A percentile compares a stretch with the other conserved stretches of the same genome.
Conservation (phyloP, 92 coral and sea anemone genomes). For the Chrysogorgia sp. region DNA sequence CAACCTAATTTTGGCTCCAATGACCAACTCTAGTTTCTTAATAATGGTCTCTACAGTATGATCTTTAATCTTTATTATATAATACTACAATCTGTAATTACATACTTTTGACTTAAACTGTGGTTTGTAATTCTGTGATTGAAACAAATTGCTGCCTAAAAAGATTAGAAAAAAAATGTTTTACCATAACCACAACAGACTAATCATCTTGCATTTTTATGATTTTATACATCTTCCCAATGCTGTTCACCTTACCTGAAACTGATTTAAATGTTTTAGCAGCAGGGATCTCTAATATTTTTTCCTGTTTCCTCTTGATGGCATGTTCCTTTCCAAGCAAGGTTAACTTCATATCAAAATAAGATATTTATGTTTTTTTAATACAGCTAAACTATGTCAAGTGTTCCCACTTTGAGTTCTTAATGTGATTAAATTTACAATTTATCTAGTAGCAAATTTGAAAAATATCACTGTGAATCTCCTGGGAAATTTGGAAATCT, state of each 20-base stretch:
- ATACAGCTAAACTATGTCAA: too few relatives aligned
- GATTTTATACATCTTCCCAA: too few relatives aligned
- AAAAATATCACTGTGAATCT: background rate
- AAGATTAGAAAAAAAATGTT: too few relatives aligned
- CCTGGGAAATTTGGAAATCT: too few relatives aligned
- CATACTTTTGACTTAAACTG: slow-evolving; percentile 39
- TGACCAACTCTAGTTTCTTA: too few relatives aligned
- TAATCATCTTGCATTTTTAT: too few relatives aligned
- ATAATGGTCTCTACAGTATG: too few relatives aligned
- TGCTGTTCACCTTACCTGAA: slow-evolving; percentile 35
- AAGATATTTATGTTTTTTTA: too few relatives aligned
- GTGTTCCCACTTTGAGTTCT: too few relatives aligned
- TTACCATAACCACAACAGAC: too few relatives aligned
- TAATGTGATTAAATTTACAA: background rate
- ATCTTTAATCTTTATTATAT: background rate
- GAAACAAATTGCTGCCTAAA: background rate
- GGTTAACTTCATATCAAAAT: slow-evolving; percentile 8
- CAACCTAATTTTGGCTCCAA: too few relatives aligned
- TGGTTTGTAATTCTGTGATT: slow-evolving; percentile 21
- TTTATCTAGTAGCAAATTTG: background rate
- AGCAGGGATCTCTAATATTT: background rate
- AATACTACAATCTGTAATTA: background rate
- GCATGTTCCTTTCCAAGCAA: slow-evolving; percentile 35
- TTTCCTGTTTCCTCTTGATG: slow-evolving; percentile 19
- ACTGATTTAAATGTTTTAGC: slow-evolving; percentile 3